A percentile compares a stretch with the other conserved stretches of the same genome.
Conservation (phyloP, 2,113 vertebrate species). For the Epinephelus lanceolatus region DNA sequence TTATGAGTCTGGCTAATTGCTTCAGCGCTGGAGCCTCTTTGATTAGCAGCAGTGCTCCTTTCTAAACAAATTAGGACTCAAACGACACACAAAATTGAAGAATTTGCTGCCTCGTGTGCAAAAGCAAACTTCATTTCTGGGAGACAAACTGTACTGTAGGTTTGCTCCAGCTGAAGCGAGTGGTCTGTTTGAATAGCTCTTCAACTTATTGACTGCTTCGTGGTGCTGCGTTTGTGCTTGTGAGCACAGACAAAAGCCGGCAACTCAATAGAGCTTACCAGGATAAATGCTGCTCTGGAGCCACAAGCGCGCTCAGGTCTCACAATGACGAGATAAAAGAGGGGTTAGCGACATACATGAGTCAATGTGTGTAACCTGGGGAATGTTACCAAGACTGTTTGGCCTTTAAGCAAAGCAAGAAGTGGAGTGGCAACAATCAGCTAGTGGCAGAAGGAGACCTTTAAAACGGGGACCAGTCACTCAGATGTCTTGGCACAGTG, state of each 20-base stretch:
- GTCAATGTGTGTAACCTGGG: constrained; percentile 34
- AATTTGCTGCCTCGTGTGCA: constrained; percentile 1
- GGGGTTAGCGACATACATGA: constrained; percentile 12
- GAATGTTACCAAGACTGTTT: constrained; percentile 31
- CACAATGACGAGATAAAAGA: constrained; percentile 26
- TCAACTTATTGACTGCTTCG: constrained; percentile 11
- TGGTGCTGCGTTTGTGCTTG: constrained; percentile 21
- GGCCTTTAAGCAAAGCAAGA: constrained; percentile 46
- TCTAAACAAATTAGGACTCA: constrained; percentile 10
- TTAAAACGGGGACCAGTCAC: constrained; percentile 26
- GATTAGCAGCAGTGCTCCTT: background rate
- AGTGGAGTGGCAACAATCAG: constrained; percentile 32
- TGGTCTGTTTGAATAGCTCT: constrained; percentile 24
- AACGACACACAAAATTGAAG: background rate
- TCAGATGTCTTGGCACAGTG: constrained; percentile 7
- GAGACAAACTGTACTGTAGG: background rate
- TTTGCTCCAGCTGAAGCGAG: constrained; percentile 10
- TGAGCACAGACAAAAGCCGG: constrained; percentile 31
- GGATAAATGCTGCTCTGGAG: constrained; percentile 22
- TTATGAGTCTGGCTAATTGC: constrained; percentile 28
- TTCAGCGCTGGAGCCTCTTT: background rate
- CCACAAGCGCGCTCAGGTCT: background rate
- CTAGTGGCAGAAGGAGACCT: constrained; percentile 37
- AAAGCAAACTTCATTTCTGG: background rate
- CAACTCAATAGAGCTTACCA: constrained; percentile 45